Evolutionary conservation across 2,113 vertebrate genomes (phyloP).

Genomic region (Dipodomys stephensi): DNA sequence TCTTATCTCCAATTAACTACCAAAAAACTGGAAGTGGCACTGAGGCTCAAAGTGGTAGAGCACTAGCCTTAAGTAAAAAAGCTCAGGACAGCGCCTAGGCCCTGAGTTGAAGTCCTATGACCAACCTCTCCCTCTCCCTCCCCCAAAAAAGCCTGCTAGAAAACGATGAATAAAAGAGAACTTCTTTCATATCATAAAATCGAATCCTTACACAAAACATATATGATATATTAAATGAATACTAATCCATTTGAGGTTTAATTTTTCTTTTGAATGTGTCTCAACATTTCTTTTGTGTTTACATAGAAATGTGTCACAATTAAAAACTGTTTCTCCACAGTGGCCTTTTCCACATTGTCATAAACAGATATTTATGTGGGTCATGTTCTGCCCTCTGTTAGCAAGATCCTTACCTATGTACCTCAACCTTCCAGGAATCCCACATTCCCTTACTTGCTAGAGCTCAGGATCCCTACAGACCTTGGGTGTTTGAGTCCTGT

Average conservation of each 20-base stretch:
- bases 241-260: neutral
- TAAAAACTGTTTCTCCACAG: neutral
- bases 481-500: neutral
- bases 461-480: neutral
- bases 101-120: no score
- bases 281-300: neutral
- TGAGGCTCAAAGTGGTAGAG: no score
- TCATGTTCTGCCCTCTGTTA: neutral
- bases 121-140: no score
- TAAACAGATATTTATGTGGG: neutral
- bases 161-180: neutral
- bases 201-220: neutral
- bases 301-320: neutral
- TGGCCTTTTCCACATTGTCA: neutral
- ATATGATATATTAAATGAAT: neutral
- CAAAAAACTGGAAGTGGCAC: no score
- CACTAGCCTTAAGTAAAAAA: no score
- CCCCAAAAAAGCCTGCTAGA: neutral
- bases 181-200: neutral
- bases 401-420: neutral
- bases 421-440: neutral
- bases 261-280: neutral
- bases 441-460: neutral
- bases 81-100: no score
- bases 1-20: no score